A percentile compares a stretch with the other conserved stretches of the same genome.
Conservation (phyloP, 2,888 invertebrate species). For the Dynastes grantii region DNA sequence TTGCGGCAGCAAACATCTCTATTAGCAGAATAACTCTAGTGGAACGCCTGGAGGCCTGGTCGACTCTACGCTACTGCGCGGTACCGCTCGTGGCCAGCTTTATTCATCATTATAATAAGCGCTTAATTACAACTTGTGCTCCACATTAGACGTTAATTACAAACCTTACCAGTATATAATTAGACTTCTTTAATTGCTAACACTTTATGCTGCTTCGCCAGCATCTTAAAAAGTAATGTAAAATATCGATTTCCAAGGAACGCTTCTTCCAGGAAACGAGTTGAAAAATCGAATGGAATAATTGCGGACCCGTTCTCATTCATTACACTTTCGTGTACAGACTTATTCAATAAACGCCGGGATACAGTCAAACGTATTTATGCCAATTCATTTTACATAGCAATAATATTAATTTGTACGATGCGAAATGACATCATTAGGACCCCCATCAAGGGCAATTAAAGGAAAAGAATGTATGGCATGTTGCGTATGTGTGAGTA, state of each 20-base stretch:
- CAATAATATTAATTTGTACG: slow-evolving; percentile 44
- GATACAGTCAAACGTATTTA: slow-evolving; percentile 31
- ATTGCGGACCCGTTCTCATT: slow-evolving; percentile 24
- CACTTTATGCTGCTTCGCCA: not conserved
- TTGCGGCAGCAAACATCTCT: too few relatives aligned
- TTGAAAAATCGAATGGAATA: not conserved
- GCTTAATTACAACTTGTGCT: too few relatives aligned
- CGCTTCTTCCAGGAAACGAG: slow-evolving; percentile 7
- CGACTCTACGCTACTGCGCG: too few relatives aligned
- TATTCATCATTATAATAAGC: too few relatives aligned
- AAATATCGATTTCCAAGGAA: slow-evolving; percentile 15
- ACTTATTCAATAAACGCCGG: slow-evolving; percentile 33
- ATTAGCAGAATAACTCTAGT: too few relatives aligned
- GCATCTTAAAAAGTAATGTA: slow-evolving; percentile 2
- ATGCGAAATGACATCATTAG: slow-evolving; percentile 50
- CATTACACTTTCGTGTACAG: slow-evolving; percentile 30
- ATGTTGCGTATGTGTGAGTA: not conserved
- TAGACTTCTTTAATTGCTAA: slow-evolving; percentile 18
- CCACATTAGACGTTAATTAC: slow-evolving; percentile 17
- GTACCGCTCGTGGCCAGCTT: too few relatives aligned
- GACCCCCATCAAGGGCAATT: slow-evolving; percentile 39
- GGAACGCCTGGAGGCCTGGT: too few relatives aligned
- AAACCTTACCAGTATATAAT: slow-evolving; percentile 7
- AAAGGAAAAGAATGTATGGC: slow-evolving; percentile 37
- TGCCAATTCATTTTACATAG: slow-evolving; percentile 42